Percentiles rank a stretch among this genome's conserved stretches.
Evolutionary conservation across 2,888 invertebrate genomes (phyloP).

Genomic region (Eremobia ochroleuca): DNA sequence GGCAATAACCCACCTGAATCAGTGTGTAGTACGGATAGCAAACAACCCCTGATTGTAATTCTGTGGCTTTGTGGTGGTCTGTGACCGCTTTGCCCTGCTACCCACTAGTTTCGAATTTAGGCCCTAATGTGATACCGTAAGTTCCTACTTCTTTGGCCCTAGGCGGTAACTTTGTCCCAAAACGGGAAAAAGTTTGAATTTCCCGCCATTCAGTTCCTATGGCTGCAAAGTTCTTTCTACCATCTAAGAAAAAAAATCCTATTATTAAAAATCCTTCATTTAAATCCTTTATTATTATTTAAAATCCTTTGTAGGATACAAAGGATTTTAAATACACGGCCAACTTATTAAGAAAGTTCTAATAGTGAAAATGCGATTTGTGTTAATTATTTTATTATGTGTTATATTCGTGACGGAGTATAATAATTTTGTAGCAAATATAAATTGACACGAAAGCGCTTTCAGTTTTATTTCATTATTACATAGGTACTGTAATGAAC

Average conservation of each 20-base stretch:
- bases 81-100: not conserved
- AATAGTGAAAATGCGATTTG: conserved; percentile 6
- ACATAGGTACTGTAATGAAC: not conserved
- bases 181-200: too few species aligned
- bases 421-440: conserved; percentile 17
- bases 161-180: too few species aligned
- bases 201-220: too few species aligned
- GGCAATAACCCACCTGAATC: too few species aligned
- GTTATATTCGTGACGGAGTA: conserved; percentile 19
- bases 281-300: too few species aligned
- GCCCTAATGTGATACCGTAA: not conserved
- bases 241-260: too few species aligned
- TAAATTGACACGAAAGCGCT: conserved; percentile 10
- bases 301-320: not conserved
- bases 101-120: not conserved
- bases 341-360: not conserved
- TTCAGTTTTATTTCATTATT: conserved; percentile 22
- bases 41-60: not conserved
- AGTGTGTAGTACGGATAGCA: not conserved
- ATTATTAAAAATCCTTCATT: too few species aligned
- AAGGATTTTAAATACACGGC: not conserved
- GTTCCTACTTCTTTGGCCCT: too few species aligned
- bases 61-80: not conserved
- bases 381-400: conserved; percentile 43
- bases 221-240: too few species aligned